Base-by-base conservation (phyloP, 1,140 invertebrate species). In the Lycorma delicatula region DNA sequence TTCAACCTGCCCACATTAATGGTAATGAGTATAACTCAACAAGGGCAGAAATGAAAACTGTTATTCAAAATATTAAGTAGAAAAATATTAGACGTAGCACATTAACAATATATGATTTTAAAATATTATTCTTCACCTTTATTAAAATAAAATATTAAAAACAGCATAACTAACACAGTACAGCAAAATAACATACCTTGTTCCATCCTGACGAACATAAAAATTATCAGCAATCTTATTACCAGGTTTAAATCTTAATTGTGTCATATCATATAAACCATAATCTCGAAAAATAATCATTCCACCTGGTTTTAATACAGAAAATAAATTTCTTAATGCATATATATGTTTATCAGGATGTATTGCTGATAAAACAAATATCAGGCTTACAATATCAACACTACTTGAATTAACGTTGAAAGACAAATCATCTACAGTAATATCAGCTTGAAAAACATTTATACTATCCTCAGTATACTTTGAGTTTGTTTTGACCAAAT, bases 151-250 rank as follows among this genome's bases (percentile, higher is more conserved):
- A 51, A 55, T 57, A n/a, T 20, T 52, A 27, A 18, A 51, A 60
- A 55, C n/a, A 41, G 11, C 25, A 26, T 5, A 28, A 26, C 52
- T 56, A 22, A 44, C 1, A 50, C 20, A 36, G 31, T 62, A 56
- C 54, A 27, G 27, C 22, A 54, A 48, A 34, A 60, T 25, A 49
- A 46, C n/a, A 47, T 72, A 90, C 88, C 88, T 84, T 1, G 97
- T 99, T 2, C 96, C 96, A 82, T 99, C 97, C 70, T 97, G 95
- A 22, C 97, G 74, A 71, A 93, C 88, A 70, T 99, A 99, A 63
- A 97, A 89, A 72, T 98, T 97, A 22, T 98, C 92, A 6, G 81
- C 70, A 58, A 98, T 89, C 73, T 98, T 97, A 69, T 91, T 85
- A 0, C 93, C 93, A 3, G 89, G 81, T 62, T 91, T 87, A 71